phyloP scores from a whole-genome alignment of 1,140 invertebrate genomes.

The Drosophila insularis region DNA sequence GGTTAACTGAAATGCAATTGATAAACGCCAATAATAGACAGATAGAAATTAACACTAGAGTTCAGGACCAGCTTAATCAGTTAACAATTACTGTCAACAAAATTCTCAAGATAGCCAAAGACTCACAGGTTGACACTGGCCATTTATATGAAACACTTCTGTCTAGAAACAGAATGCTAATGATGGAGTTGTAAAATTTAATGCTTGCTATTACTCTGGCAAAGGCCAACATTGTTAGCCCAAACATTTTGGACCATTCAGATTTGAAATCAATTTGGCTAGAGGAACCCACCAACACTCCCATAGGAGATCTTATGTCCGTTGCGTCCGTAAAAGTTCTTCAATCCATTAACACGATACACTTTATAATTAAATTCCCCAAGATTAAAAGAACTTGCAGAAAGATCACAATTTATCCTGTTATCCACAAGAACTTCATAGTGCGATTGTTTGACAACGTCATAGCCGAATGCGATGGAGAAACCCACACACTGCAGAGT shows the following conservation, averaged over 20 bases:
- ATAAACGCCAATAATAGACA: conserved; percentile 17
- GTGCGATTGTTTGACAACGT: conserved; percentile 19
- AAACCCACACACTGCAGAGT: neutral
- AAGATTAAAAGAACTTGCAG: conserved; percentile 19
- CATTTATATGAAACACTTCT: conserved; percentile 27
- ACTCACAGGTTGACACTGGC: too few relatives aligned
- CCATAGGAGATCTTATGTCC: conserved; percentile 4
- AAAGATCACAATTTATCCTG: conserved; percentile 20
- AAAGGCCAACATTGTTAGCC: conserved; percentile 28
- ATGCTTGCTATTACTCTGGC: conserved; percentile 28
- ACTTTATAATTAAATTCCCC: conserved; percentile 22
- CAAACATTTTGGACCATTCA: conserved; percentile 35
- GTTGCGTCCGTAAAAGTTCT: conserved; percentile 16
- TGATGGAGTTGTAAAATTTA: conserved; percentile 29
- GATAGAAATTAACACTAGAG: conserved; percentile 10
- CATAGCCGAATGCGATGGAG: conserved; percentile 17
- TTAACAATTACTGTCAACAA: conserved; percentile 5
- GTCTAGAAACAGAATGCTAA: conserved; percentile 31
- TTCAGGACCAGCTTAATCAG: conserved; percentile 20
- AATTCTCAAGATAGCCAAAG: conserved; percentile 10
- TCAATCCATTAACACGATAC: conserved; percentile 8
- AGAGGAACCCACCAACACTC: conserved; percentile 26
- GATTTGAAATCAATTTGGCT: too few relatives aligned
- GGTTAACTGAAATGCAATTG: neutral
- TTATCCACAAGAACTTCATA: neutral